Evolutionary conservation across 1,140 invertebrate genomes (phyloP), one percentile per base, ranked within the genome.

Genomic region (Argopecten irradians): DNA sequence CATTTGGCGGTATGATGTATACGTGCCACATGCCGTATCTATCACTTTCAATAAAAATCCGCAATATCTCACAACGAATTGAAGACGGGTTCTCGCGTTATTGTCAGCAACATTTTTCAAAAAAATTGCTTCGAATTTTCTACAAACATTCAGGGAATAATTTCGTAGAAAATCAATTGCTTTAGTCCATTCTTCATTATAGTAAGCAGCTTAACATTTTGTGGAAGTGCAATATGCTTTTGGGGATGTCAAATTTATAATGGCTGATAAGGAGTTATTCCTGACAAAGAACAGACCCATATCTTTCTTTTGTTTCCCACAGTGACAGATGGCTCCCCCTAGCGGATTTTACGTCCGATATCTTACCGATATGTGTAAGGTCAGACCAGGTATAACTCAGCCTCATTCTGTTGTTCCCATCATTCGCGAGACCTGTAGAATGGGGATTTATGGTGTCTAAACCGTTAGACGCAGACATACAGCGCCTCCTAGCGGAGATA

Each of bases 21-120:
- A 71, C 16, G 55, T 71, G 55, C 55, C 55, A 71, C 55, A 71
- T 71, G 55, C 55, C 55, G 55, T 71, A 71, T 71, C 55, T 71
- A 71, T 71, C 55, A 71, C 55, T 71, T 71, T 71, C 55, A 71
- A 71, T 71, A 71, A 71, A 71, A 71, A 71, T 71, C 55, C 55
- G 55, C 55, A 71, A 71, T 71, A 71, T 71, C 55, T 71, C 55
- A 71, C 43, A 71, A 71, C 55, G 55, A 71, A 71, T 71, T 71
- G 55, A 71, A 71, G 55, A 71, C 55, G 55, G 55, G n/a, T 71
- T n/a, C 55, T 71, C 55, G 55, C 55, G 28, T 71, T 71, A 71
- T 71, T 71, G 55, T 71, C 55, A 71, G 55, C 55, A 71, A 71
- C 55, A 71, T 71, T 71, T 71, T 71, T 71, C 55, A 71, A 71